Evolutionary conservation across 2,888 invertebrate species (phyloP), one percentile per base, ranked within the genome.

Genomic region (Parapristionchus giblindavisi): DNA sequence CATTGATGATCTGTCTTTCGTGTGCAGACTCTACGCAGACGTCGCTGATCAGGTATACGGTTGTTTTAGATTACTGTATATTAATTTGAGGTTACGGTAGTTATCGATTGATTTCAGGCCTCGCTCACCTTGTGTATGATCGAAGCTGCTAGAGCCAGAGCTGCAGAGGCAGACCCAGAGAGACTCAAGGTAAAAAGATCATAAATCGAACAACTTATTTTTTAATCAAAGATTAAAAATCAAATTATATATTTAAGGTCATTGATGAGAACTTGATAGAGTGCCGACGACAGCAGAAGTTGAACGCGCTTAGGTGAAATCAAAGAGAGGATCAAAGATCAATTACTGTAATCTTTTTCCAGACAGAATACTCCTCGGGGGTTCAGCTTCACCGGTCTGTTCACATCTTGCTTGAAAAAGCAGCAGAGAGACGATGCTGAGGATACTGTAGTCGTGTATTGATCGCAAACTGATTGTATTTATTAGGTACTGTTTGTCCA

Each of bases 211-310:
- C 14, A 56, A 43, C 24, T 56, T 6, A 24, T 56, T 11, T 56
- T 58, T 24, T 56, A 78, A 17, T 60, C 61, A 34, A 78, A 68
- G 32, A 52, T 79, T 48, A 32, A 34, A 75, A 29, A 75, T 34
- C 17, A 14, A 8, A 70, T 72, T 70, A 6, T 6, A 8, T 11
- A 58, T 24, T 61, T 14, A 58, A 84, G 78, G 70, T 81, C 43
- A 85, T 85, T 75, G 85, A 86, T 66, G 84, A 86, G 61, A 82
- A 85, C 72, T 76, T 86, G 21, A 40, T 79, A 1, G 85, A 86
- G 63, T 83, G 85, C 58, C 79, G 84, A 36, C 76, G 84, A 24
- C 78, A 79, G 24, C 84, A 85, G 77, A 84, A 85, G 71, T 77
- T 85, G 71, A 70, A 77, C 43, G 81, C 84, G 51, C 76, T 85